Evolutionary conservation across 1,140 invertebrate genomes (phyloP), one percentile per base, ranked within the genome.

Genomic region (Piezodorus guildinii): DNA sequence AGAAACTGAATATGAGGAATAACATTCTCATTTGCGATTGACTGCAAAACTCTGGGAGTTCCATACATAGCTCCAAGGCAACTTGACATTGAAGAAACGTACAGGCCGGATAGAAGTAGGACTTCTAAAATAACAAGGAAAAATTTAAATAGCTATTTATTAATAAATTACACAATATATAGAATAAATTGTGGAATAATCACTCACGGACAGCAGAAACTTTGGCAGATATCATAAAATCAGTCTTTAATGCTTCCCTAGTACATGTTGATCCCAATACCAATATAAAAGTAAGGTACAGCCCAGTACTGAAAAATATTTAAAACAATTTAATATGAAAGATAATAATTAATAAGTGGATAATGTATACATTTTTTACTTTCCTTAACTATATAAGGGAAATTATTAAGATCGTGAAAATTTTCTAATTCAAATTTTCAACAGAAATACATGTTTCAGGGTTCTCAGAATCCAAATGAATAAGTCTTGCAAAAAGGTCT

Each of bases 51-150:
- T 65, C 94, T 79, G 1, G 94, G 93, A 27, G 94, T 95, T 17
- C 94, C 94, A 73, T 96, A 96, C 81, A 97, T 88, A 56, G 92
- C 90, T 49, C 92, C 93, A 69, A 97, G 82, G 74, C 93, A 94
- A 58, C 91, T 92, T 15, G 91, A 95, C 78, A 96, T 89, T 27
- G 94, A 96, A 25, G 91, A 94, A 3, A 97, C 91, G 75, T 98
- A 97, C 15, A 97, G 80, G 19, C 94, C 94, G 66, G 90, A 86
- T 21, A 97, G 77, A 62, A 96, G 82, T 25, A 96, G 73, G 54
- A 96, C 83, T 59, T 81, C 83, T 70, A 77, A 39, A 39, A 39
- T 10, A 39, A 39, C 12, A 10, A 39, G 12, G 12, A 12, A 39
- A 39, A 39, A 10, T 39, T 39, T 39, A 1, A 39, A 39, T 39